Evolutionary conservation across 2,888 invertebrate species (phyloP).

Genomic region (Drosophila fungiperda): DNA sequence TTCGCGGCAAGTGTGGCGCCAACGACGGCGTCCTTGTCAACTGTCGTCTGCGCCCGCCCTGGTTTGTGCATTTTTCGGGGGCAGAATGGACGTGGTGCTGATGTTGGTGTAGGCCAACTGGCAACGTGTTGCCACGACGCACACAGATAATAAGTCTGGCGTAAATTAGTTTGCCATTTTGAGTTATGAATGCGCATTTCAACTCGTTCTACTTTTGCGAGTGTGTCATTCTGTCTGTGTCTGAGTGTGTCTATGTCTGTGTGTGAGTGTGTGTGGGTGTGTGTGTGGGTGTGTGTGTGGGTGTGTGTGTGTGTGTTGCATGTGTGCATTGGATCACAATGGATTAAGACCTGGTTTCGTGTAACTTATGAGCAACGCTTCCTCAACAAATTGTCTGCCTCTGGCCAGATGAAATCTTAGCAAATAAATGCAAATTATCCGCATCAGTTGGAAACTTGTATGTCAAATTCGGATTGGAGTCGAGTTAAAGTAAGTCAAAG

Average conservation of each 20-base stretch:
- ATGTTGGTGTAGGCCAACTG: constrained; percentile 19
- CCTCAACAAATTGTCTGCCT: constrained; percentile 22
- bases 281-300: constrained; percentile 10
- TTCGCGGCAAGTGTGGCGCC: constrained; percentile 38
- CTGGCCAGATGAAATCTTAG: background rate
- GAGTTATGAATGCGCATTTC: constrained; percentile 81
- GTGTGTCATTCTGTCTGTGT: constrained; percentile 1
- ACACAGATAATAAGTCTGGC: constrained; percentile 77
- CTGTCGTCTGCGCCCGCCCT: constrained; percentile 31
- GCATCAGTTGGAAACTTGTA: constrained; percentile 11
- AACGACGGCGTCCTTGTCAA: constrained; percentile 42
- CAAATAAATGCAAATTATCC: constrained; percentile 22
- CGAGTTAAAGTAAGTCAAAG: background rate
- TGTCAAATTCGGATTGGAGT: constrained; percentile 17
- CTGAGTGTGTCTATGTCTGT: background rate
- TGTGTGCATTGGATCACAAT: constrained; percentile 60
- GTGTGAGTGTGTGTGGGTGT: background rate
- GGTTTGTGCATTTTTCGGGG: constrained; percentile 13
- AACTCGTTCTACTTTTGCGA: constrained; percentile 29
- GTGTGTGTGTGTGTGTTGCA: constrained; percentile 11
- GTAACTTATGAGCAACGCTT: constrained; percentile 50
- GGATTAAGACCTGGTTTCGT: constrained; percentile 59
- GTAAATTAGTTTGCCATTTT: constrained; percentile 80
- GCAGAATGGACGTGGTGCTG: constrained; percentile 8
- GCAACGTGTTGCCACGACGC: constrained; percentile 65